Percentiles rank a stretch among this genome's conserved stretches.
phyloP scores from a whole-genome alignment of 2,797 vertebrate genomes.

The Setipinna tenuifilis region DNA sequence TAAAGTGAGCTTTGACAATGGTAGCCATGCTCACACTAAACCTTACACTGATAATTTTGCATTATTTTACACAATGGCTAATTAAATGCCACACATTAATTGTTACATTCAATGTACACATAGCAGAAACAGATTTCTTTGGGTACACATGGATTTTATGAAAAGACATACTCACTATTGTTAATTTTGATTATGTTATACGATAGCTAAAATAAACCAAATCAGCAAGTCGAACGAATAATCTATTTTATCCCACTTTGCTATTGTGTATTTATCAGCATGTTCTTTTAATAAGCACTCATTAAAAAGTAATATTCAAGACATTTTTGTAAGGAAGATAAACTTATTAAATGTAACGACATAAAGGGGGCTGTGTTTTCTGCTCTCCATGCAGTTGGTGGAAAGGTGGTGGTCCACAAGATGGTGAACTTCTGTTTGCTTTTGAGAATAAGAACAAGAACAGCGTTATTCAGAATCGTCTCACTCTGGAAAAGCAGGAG shows the following conservation, averaged over 20 bases:
- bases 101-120: no score
- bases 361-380: constrained; percentile 16
- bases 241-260: neutral
- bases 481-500: constrained; percentile 1
- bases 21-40: neutral
- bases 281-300: neutral
- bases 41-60: neutral
- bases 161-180: neutral
- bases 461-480: neutral
- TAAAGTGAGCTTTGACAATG: neutral
- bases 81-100: neutral
- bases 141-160: neutral
- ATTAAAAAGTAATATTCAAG: neutral
- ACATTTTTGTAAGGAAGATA: neutral
- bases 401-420: constrained; percentile 16
- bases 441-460: constrained; percentile 22
- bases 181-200: neutral
- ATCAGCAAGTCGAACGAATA: neutral
- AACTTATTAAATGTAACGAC: neutral
- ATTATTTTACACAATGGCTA: neutral
- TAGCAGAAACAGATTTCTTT: neutral
- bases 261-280: neutral
- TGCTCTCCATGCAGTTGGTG: neutral
- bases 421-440: constrained; percentile 19
- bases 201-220: neutral